Conservation (phyloP, 2,797 vertebrate genomes). For the Hydrocynus forskahlii region DNA sequence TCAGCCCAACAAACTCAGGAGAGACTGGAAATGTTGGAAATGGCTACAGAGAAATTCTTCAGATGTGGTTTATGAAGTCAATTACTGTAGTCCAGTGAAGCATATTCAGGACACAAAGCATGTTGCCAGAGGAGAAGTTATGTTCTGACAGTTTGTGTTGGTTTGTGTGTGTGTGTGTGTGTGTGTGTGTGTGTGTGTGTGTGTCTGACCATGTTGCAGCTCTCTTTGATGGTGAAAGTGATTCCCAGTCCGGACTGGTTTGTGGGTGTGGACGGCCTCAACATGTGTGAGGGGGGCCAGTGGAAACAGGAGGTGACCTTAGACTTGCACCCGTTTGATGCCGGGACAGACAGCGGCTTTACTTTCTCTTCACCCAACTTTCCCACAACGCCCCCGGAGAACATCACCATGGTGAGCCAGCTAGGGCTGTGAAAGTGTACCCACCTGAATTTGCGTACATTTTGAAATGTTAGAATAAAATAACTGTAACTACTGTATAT, state of each 20-base stretch:
- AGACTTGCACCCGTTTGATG: conserved; percentile 81
- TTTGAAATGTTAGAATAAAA: neutral
- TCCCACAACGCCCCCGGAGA: conserved; percentile 93
- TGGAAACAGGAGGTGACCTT: conserved; percentile 81
- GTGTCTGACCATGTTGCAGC: conserved; percentile 69
- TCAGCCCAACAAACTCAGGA: conserved; percentile 63
- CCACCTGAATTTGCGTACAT: neutral
- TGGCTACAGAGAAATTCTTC: conserved; percentile 46
- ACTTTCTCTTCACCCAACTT: conserved; percentile 93
- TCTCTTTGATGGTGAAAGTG: conserved; percentile 91
- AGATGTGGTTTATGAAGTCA: conserved; percentile 51
- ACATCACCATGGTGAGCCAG: conserved; percentile 77
- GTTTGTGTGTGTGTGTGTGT: neutral
- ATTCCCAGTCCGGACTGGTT: conserved; percentile 98
- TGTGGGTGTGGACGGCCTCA: conserved; percentile 88
- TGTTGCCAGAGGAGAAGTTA: conserved; percentile 23
- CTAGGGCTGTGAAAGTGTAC: neutral
- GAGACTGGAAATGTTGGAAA: conserved; percentile 59
- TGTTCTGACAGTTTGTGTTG: neutral
- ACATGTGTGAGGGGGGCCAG: conserved; percentile 82
- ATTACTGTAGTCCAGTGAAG: conserved; percentile 39
- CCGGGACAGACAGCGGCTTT: conserved; percentile 83
- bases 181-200: neutral
- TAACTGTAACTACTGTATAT: too few species aligned
- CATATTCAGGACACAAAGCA: conserved; percentile 21